Percentiles rank a stretch among this genome's conserved stretches.
Evolutionary conservation across 2,888 invertebrate genomes (phyloP).

Genomic region (Chloromyia formosa): DNA sequence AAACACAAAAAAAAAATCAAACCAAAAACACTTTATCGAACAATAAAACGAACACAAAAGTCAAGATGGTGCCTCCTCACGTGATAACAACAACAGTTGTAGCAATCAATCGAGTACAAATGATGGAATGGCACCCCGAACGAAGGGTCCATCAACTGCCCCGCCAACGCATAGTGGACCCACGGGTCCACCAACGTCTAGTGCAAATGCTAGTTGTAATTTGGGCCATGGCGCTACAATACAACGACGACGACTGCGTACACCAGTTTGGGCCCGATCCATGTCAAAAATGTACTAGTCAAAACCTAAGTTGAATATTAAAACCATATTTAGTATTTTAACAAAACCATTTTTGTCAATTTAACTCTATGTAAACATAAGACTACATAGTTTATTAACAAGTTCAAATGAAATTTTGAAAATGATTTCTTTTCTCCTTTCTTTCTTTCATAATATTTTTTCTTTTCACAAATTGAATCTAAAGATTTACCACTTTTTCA

Average conservation of each 20-base stretch:
- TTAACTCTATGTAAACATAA: not conserved
- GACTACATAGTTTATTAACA: not conserved
- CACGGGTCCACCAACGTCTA: slow-evolving; percentile 63
- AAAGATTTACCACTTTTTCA: not conserved
- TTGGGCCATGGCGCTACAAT: slow-evolving; percentile 54
- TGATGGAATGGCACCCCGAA: slow-evolving; percentile 58
- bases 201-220: slow-evolving; percentile 19
- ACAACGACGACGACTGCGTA: slow-evolving; percentile 79
- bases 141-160: slow-evolving; percentile 64
- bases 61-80: slow-evolving; percentile 50
- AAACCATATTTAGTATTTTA: slow-evolving; percentile 14
- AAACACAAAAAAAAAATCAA: slow-evolving; percentile 10
- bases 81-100: slow-evolving; percentile 48
- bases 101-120: slow-evolving; percentile 55
- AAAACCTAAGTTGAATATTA: slow-evolving; percentile 41
- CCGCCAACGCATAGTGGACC: slow-evolving; percentile 65
- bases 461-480: not conserved
- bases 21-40: not conserved
- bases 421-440: too few species aligned
- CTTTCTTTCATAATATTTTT: not conserved
- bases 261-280: slow-evolving; percentile 84
- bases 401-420: not conserved
- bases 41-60: slow-evolving; percentile 44
- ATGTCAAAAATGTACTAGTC: slow-evolving; percentile 68
- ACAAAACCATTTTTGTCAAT: not conserved